phyloP scores from a whole-genome alignment of 2,113 vertebrate species.

The Varanus salvator region DNA sequence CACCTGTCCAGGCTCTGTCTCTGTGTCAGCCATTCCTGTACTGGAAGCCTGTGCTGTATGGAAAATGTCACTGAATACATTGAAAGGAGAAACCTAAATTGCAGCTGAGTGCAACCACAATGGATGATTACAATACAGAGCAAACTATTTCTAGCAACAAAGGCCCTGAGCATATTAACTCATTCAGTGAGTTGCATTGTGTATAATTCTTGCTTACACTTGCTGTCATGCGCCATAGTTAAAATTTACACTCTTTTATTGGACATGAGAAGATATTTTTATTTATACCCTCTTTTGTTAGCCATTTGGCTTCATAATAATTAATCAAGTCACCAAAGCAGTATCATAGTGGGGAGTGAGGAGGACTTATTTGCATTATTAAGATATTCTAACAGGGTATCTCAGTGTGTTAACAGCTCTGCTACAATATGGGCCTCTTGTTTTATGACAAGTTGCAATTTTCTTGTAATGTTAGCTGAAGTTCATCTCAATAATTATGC shows the following conservation, averaged over 20 bases:
- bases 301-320: conserved; percentile 78
- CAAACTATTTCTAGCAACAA: conserved; percentile 74
- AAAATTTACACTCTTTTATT: conserved; percentile 75
- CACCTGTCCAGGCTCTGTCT: not conserved
- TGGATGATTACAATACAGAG: conserved; percentile 61
- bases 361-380: conserved; percentile 76
- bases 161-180: conserved; percentile 68
- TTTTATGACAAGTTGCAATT: conserved; percentile 85
- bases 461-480: conserved; percentile 80
- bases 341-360: conserved; percentile 59
- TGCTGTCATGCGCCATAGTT: conserved; percentile 73
- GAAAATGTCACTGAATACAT: conserved; percentile 52
- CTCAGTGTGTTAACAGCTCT: conserved; percentile 69
- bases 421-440: conserved; percentile 74
- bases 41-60: conserved; percentile 19
- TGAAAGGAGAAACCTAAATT: conserved; percentile 60
- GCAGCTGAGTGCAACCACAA: conserved; percentile 64
- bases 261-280: conserved; percentile 78
- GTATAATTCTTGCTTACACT: conserved; percentile 78
- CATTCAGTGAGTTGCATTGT: conserved; percentile 71
- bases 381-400: conserved; percentile 67
- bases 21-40: conserved; percentile 6
- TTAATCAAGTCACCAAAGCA: conserved; percentile 77
- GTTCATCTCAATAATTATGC: conserved; percentile 82
- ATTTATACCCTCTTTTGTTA: conserved; percentile 76